A percentile compares a stretch with the other conserved stretches of the same genome.
These are phyloP conservation scores for Bombus waltoni DNA, from an alignment of 1,140 invertebrate species.

Conservation along the genomic window DNA sequence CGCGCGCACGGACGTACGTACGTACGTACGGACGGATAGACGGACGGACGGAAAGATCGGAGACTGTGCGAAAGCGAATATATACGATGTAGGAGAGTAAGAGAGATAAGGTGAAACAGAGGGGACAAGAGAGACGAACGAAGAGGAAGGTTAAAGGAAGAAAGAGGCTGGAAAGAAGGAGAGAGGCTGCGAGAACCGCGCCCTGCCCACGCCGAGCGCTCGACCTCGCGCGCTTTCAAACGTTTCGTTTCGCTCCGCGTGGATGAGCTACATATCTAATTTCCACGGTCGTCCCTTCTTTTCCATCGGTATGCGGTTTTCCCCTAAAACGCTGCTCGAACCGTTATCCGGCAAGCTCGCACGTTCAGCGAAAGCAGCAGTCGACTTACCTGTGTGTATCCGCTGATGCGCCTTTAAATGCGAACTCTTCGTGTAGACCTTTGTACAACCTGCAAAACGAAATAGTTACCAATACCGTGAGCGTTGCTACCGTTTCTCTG, in stretches of 20 bases:
- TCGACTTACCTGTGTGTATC: conserved; percentile 96
- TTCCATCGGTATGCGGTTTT: conserved; percentile 5
- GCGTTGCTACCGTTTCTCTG: neutral
- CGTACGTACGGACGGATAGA: too few relatives aligned
- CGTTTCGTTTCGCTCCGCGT: conserved; percentile 58
- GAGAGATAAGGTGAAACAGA: neutral
- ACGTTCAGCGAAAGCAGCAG: conserved; percentile 1
- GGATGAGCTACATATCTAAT: conserved; percentile 72
- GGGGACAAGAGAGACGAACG: neutral
- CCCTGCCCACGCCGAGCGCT: conserved; percentile 59
- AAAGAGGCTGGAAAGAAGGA: conserved; percentile 29
- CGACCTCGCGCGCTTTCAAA: conserved; percentile 68
- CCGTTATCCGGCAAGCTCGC: neutral
- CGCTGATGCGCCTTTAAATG: conserved; percentile 99
- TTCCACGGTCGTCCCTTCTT: conserved; percentile 36
- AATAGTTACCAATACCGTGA: too few relatives aligned
- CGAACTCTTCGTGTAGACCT: conserved; percentile 99
- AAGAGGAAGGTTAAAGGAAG: conserved; percentile 18
- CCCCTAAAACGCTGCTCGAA: neutral
- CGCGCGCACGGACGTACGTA: neutral
- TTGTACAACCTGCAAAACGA: conserved; percentile 93
- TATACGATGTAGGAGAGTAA: neutral
- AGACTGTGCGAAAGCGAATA: too few relatives aligned
- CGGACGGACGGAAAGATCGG: too few relatives aligned
- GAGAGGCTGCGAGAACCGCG: conserved; percentile 55